A percentile compares a stretch with the other conserved stretches of the same genome.
These are phyloP conservation scores for Diploscapter pachys DNA, from an alignment of 1,140 invertebrate species.

Conservation along the genomic window DNA sequence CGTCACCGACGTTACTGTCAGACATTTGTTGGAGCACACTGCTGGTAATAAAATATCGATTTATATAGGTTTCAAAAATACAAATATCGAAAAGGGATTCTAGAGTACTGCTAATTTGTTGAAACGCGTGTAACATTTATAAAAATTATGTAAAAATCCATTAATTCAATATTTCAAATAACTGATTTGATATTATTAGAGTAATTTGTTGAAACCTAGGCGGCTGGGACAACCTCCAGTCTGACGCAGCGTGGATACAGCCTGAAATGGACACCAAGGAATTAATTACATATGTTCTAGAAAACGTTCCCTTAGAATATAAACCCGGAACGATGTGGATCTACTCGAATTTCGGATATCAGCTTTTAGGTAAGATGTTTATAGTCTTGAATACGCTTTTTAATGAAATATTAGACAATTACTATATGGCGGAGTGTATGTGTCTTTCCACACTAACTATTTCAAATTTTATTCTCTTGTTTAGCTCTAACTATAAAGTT, in stretches of 20 bases:
- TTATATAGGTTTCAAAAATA: not conserved
- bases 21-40: slow-evolving; percentile 56
- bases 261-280: slow-evolving; percentile 45
- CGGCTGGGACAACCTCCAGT: slow-evolving; percentile 56
- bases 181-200: no score
- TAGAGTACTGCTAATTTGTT: not conserved
- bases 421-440: no score
- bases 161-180: no score
- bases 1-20: slow-evolving; percentile 51
- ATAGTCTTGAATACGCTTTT: no score
- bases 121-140: no score
- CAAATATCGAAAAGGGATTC: not conserved
- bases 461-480: no score
- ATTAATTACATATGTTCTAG: slow-evolving; percentile 48
- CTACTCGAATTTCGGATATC: slow-evolving; percentile 58
- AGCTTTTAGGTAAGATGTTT: slow-evolving; percentile 44
- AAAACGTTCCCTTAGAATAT: slow-evolving; percentile 44
- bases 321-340: slow-evolving; percentile 55
- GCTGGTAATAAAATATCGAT: slow-evolving; percentile 30
- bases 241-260: slow-evolving; percentile 55
- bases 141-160: no score
- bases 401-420: no score
- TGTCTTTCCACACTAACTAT: no score
- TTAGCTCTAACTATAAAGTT: not conserved
- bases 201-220: slow-evolving; percentile 23